Conservation (phyloP, 2,797 vertebrate genomes). For the Myripristis murdjan region DNA sequence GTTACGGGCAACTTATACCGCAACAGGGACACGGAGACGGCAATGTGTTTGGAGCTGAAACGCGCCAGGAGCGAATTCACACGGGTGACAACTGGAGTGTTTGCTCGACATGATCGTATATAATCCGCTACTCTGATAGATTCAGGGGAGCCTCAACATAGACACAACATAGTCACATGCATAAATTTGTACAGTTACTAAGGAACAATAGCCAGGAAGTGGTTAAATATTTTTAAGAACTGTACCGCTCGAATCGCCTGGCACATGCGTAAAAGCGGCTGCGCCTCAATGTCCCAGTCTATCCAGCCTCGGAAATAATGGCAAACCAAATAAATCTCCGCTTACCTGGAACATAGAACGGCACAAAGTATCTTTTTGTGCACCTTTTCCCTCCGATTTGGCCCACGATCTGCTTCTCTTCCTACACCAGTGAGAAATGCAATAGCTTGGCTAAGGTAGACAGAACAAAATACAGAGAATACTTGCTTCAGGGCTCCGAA, state of each 20-base stretch:
- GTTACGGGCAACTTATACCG: slow-evolving; percentile 69
- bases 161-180: slow-evolving; percentile 20
- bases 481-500: slow-evolving; percentile 98
- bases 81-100: slow-evolving; percentile 66
- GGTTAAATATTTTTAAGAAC: slow-evolving; percentile 84
- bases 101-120: slow-evolving; percentile 61
- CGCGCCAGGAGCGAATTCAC: slow-evolving; percentile 79
- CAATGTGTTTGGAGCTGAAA: slow-evolving; percentile 59
- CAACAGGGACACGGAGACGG: slow-evolving; percentile 54
- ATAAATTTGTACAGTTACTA: slow-evolving; percentile 61
- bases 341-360: slow-evolving; percentile 95
- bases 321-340: slow-evolving; percentile 89
- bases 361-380: slow-evolving; percentile 83
- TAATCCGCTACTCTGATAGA: slow-evolving; percentile 41
- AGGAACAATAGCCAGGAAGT: slow-evolving; percentile 84
- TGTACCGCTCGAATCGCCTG: slow-evolving; percentile 88
- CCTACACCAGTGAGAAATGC: slow-evolving; percentile 97
- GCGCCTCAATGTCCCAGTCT: slow-evolving; percentile 92
- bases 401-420: slow-evolving; percentile 94
- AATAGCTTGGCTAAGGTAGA: slow-evolving; percentile 99
- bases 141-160: neutral
- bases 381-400: slow-evolving; percentile 83
- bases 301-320: slow-evolving; percentile 90
- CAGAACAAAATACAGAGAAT: slow-evolving; percentile 98
- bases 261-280: slow-evolving; percentile 98